Evolutionary conservation across 2,888 invertebrate species (phyloP).

Genomic region (Apamea sordens): DNA sequence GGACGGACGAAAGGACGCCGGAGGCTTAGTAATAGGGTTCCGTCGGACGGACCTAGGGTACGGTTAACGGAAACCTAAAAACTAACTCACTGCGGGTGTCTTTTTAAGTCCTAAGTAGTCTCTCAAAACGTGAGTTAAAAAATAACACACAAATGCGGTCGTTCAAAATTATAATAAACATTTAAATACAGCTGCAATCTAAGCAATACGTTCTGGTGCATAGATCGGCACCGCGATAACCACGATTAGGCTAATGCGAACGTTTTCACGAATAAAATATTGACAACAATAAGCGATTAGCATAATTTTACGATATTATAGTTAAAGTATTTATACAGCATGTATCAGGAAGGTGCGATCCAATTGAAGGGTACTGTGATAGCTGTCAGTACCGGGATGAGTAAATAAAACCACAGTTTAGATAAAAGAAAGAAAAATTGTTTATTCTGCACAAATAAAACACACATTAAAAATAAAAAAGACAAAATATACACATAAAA

Average conservation of each 20-base stretch:
- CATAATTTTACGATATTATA: not conserved
- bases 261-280: slow-evolving; percentile 35
- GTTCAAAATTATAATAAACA: not conserved
- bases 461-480: too few relatives aligned
- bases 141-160: not conserved
- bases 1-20: not conserved
- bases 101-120: not conserved
- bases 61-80: not conserved
- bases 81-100: too few relatives aligned
- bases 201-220: slow-evolving; percentile 15
- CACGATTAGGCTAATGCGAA: slow-evolving; percentile 37
- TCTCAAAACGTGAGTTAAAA: not conserved
- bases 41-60: not conserved
- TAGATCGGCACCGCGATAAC: slow-evolving; percentile 29
- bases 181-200: slow-evolving; percentile 1
- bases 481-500: too few relatives aligned
- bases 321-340: not conserved
- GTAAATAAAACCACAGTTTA: not conserved
- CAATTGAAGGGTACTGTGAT: not conserved
- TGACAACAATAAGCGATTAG: not conserved
- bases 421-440: too few relatives aligned
- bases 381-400: not conserved
- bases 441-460: too few relatives aligned
- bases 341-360: not conserved
- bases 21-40: not conserved